Conservation (phyloP, 2,113 vertebrate genomes). For the Tupaia tana region DNA sequence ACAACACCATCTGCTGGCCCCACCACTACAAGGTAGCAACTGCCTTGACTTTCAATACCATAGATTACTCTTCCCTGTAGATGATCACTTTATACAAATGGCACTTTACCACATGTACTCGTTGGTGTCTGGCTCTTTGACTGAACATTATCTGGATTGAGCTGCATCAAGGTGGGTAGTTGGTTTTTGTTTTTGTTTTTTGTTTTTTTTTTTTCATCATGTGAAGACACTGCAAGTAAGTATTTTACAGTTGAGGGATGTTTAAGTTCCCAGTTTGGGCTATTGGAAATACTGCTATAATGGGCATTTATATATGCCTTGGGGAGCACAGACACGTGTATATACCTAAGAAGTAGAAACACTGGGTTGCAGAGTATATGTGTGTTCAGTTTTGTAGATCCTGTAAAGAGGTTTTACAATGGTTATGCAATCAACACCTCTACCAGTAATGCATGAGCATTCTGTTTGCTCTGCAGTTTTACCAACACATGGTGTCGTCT, state of each 20-base stretch:
- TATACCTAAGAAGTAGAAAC: neutral
- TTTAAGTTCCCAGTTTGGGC: neutral
- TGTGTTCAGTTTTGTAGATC: neutral
- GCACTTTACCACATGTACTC: neutral
- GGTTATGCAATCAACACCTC: neutral
- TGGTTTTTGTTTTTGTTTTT: too few relatives aligned
- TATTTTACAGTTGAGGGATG: neutral
- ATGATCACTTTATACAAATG: neutral
- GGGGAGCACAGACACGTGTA: neutral
- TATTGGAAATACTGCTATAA: neutral
- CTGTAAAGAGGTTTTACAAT: neutral
- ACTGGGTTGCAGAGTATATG: neutral
- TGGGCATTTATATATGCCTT: neutral
- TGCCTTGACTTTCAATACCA: neutral
- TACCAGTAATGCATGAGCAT: neutral
- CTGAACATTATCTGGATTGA: neutral
- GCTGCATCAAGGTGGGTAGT: neutral
- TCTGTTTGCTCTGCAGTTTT: neutral
- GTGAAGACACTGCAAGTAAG: neutral
- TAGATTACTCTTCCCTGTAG: neutral
- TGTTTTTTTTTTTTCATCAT: neutral
- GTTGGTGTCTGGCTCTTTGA: neutral
- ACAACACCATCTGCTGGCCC: too few relatives aligned
- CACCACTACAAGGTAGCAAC: neutral
- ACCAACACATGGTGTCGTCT: neutral